Evolutionary conservation across 2,113 vertebrate genomes (phyloP).

Genomic region (Pyrgilauda ruficollis): DNA sequence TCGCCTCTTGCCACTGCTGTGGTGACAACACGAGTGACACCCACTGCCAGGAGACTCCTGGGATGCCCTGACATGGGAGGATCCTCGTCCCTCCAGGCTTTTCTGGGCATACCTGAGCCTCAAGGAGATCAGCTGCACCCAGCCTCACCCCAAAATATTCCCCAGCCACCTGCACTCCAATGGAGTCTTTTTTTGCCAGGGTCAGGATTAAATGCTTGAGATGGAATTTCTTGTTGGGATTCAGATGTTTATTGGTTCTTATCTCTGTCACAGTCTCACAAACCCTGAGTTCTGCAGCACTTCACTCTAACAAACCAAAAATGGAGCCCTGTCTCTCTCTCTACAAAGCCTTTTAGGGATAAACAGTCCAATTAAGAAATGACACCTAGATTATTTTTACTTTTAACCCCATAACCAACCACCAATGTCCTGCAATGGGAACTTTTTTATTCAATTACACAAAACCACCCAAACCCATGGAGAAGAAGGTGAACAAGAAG

Average conservation of each 20-base stretch:
- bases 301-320: not conserved
- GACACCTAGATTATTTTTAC: not conserved
- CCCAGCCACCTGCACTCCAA: not conserved
- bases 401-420: not conserved
- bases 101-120: not conserved
- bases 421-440: rapidly evolving
- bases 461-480: not conserved
- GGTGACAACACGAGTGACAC: not conserved
- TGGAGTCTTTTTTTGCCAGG: not conserved
- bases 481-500: not conserved
- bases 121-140: not conserved
- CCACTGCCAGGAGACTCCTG: rapidly evolving
- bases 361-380: not conserved
- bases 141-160: not conserved
- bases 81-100: not conserved
- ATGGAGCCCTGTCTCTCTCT: not conserved
- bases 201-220: not conserved
- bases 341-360: not conserved
- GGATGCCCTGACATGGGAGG: rapidly evolving
- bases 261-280: not conserved
- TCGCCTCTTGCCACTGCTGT: rapidly evolving
- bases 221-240: not conserved
- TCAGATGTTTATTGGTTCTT: not conserved
- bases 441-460: not conserved
- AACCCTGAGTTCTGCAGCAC: not conserved